These are phyloP conservation scores for Apostichopus parvimensis DNA, from an alignment of 35 echinoderm and acorn worm species.

Conservation along the genomic window DNA sequence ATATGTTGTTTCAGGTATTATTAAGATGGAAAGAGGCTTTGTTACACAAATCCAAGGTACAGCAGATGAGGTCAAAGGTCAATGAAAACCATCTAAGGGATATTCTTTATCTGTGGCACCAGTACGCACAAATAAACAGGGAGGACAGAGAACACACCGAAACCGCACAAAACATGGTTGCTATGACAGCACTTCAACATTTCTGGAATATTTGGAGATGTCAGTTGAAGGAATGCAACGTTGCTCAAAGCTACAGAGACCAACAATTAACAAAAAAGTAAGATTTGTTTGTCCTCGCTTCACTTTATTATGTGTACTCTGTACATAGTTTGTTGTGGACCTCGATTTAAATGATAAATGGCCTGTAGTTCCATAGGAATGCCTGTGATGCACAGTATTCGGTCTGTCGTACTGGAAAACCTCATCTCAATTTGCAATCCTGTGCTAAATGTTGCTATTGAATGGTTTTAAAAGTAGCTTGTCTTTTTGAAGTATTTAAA, in stretches of 20 bases:
- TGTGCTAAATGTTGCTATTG: no score
- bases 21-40: background rate
- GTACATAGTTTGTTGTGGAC: no score
- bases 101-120: background rate
- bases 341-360: no score
- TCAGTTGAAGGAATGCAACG: background rate
- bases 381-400: no score
- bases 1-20: background rate
- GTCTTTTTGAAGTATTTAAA: no score
- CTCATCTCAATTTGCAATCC: no score
- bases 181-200: background rate
- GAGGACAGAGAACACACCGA: background rate
- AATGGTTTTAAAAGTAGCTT: no score
- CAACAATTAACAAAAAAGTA: background rate
- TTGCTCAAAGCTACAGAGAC: background rate
- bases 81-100: constrained; percentile 8
- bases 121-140: background rate
- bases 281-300: background rate
- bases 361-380: no score
- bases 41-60: background rate
- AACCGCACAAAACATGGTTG: background rate
- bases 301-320: background rate
- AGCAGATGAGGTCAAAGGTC: constrained; percentile 33
- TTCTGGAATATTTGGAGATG: constrained; percentile 18
- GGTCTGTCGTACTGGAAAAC: no score